Evolutionary conservation across 2,888 invertebrate genomes (phyloP).

Genomic region (Phymatocera aterrima): DNA sequence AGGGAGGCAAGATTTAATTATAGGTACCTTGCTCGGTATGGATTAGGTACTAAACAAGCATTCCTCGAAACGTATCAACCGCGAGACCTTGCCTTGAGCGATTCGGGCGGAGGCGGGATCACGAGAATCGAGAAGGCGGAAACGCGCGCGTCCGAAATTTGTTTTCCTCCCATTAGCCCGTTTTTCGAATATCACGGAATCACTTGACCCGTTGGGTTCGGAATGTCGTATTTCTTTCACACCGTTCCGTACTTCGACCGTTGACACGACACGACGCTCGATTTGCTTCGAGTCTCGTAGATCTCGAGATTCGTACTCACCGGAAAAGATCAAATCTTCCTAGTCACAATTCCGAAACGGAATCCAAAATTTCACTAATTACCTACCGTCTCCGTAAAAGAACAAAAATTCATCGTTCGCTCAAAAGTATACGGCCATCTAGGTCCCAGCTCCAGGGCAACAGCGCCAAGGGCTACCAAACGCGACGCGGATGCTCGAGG

Average conservation of each 20-base stretch:
- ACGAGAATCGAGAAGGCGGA: not conserved
- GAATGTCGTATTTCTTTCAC: too few species aligned
- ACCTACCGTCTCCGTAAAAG: not conserved
- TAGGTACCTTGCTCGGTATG: constrained; percentile 6
- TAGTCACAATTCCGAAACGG: not conserved
- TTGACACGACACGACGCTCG: too few species aligned
- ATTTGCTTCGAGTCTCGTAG: too few species aligned
- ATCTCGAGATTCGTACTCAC: too few species aligned
- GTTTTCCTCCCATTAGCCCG: not conserved
- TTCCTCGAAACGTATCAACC: constrained; percentile 19
- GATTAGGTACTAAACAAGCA: constrained; percentile 36
- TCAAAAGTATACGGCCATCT: not conserved
- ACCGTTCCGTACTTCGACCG: too few species aligned
- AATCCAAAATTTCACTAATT: not conserved
- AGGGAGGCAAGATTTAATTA: constrained; percentile 22
- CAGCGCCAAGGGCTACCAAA: not conserved
- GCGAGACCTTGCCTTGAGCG: not conserved
- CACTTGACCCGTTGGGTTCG: too few species aligned
- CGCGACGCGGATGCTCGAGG: not conserved
- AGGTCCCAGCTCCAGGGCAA: not conserved
- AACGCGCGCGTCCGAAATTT: not conserved
- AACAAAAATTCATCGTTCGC: not conserved
- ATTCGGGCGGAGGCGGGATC: too few species aligned
- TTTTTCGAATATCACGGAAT: too few species aligned
- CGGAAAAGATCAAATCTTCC: too few species aligned